Conservation (phyloP, 2,888 invertebrate genomes). For the Latheticus oryzae region DNA sequence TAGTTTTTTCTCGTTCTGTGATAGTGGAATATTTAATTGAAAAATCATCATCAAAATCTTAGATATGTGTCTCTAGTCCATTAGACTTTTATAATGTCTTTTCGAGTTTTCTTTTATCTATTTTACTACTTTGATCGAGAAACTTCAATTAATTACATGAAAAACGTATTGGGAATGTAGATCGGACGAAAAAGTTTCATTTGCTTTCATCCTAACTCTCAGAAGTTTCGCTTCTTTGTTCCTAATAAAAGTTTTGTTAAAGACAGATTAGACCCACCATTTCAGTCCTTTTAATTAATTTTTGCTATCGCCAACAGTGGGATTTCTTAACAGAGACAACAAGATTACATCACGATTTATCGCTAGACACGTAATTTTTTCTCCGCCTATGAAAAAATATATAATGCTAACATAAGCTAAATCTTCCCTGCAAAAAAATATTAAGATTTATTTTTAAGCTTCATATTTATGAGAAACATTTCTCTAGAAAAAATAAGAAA, state of each 20-base stretch:
- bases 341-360: no score
- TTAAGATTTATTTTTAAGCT: no score
- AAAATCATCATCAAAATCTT: slow-evolving; percentile 9
- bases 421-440: no score
- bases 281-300: slow-evolving; percentile 34
- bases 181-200: slow-evolving; percentile 33
- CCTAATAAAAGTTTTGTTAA: slow-evolving; percentile 37
- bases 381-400: no score
- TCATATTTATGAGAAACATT: no score
- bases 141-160: slow-evolving; percentile 39
- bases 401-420: no score
- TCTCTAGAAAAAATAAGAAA: no score
- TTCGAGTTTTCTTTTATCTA: slow-evolving; percentile 16
- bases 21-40: slow-evolving; percentile 11
- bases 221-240: slow-evolving; percentile 34
- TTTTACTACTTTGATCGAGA: slow-evolving; percentile 28
- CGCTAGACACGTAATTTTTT: no score
- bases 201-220: slow-evolving; percentile 36
- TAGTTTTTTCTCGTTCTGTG: no score
- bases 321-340: no score
- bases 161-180: slow-evolving; percentile 38
- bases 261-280: slow-evolving; percentile 36
- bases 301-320: slow-evolving; percentile 25
- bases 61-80: slow-evolving; percentile 28
- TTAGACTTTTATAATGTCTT: slow-evolving; percentile 31